Base-by-base conservation (phyloP, 2,888 invertebrate species). In the Eugnorisma glareosa region DNA sequence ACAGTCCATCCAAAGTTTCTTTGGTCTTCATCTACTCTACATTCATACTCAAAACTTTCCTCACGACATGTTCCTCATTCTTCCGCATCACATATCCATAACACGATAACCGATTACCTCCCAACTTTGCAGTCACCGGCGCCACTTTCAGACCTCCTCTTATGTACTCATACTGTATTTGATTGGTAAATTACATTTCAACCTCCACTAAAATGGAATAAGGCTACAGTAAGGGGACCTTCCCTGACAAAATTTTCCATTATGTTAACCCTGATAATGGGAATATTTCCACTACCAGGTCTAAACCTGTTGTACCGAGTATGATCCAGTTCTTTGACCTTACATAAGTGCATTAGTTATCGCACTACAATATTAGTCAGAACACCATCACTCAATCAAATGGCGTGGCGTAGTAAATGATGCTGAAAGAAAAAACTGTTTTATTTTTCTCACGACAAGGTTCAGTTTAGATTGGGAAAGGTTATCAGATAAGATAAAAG, bases 401-500 rank as follows among this genome's bases (percentile, higher is more conserved):
- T 63, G 61, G 59, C 18, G 28, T 59, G 8, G 59, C 77, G 72
- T 67, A 73, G 80, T 70, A 63, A 45, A 48, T 35, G 21, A 13
- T 10, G 11, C 24, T 35, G 28, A 67, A 48, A 21, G 24, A 10
- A 75, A 61, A 5, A 13, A 61, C 8, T 67, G 43, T 45, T 67
- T 70, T 75, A 73, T 64, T 15, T 2, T 18, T 21, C 18, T 24
- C 10, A 0, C 0, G 0, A 11, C 13, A 85, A 59, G 35, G 70
- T 75, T 43, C 2, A 75, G 5, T 85, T 75, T 69, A 15, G 64
- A 54, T 67, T 61, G 67, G 40, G 35, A 59, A 24, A 15, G 37
- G n/a, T 31, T 79, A 70, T 74, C 68, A 37, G 85, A 81, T 84
- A 69, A 82, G 73, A 75, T 75, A 78, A 54, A 78, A 78, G 78